Percentiles rank a stretch among this genome's conserved stretches.
phyloP scores from a whole-genome alignment of 2,113 vertebrate genomes.

The Sorex araneus region DNA sequence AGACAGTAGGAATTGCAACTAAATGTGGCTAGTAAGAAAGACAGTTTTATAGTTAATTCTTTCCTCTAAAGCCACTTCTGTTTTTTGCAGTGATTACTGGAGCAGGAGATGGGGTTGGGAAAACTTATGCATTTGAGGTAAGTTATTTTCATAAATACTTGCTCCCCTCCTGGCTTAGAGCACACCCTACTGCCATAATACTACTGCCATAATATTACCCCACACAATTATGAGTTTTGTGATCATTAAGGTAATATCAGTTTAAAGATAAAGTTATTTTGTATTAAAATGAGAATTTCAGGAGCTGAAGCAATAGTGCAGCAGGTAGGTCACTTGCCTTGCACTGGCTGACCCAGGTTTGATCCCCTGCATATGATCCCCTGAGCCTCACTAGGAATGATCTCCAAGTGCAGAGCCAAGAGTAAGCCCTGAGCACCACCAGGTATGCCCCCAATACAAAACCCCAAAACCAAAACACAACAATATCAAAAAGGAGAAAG shows the following conservation, averaged over 20 bases:
- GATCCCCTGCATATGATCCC: too few species aligned
- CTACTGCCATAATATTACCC: background rate
- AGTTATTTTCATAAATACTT: conserved; percentile 19
- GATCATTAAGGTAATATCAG: conserved; percentile 2
- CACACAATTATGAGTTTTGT: background rate
- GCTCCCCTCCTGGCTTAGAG: background rate
- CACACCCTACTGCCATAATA: background rate
- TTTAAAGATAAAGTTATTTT: conserved; percentile 2
- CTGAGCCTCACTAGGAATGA: too few species aligned
- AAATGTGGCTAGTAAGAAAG: background rate
- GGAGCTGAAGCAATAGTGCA: too few species aligned
- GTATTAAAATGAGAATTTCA: background rate
- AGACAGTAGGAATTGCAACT: background rate
- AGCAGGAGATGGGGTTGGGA: conserved; percentile 93
- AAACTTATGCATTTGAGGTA: conserved; percentile 93
- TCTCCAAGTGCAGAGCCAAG: too few species aligned
- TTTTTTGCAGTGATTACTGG: conserved; percentile 93
- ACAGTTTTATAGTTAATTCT: background rate
- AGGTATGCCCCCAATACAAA: too few species aligned
- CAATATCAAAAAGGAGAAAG: too few species aligned
- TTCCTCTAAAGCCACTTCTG: conserved; percentile 5
- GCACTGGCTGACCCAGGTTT: too few species aligned
- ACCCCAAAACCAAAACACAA: too few species aligned
- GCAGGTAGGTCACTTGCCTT: too few species aligned
- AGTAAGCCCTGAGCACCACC: too few species aligned